Percentiles rank a stretch among this genome's conserved stretches.
Evolutionary conservation across 2,888 invertebrate species (phyloP).

Genomic region (Heteropelma amictum): DNA sequence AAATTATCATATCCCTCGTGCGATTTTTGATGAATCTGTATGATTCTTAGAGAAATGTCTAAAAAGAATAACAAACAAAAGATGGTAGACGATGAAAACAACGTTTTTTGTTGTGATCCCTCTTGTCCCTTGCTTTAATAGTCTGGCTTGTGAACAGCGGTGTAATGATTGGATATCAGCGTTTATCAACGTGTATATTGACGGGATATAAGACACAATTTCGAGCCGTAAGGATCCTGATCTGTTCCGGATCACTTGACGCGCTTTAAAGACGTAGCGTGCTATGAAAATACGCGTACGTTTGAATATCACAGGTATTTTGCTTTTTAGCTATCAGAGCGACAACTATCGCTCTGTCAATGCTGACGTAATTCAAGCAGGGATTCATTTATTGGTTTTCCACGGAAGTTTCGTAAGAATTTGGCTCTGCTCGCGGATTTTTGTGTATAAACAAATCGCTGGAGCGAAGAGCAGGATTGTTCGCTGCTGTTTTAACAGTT

Average conservation of each 20-base stretch:
- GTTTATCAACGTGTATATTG: conserved; percentile 19
- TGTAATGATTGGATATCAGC: conserved; percentile 17
- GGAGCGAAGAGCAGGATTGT: too few relatives aligned
- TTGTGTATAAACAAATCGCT: too few relatives aligned
- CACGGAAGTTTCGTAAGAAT: too few relatives aligned
- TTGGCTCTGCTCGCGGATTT: too few relatives aligned
- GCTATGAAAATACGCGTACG: neutral
- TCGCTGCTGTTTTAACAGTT: too few relatives aligned
- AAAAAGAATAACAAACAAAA: neutral
- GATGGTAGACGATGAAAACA: neutral
- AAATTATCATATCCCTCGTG: conserved; percentile 45
- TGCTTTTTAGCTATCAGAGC: neutral
- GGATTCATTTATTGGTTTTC: neutral
- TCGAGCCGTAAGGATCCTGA: neutral
- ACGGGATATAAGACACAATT: conserved; percentile 1
- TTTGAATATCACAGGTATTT: neutral
- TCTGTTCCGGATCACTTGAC: conserved; percentile 51
- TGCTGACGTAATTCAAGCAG: conserved; percentile 21
- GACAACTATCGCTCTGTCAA: conserved; percentile 36
- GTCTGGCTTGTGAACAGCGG: neutral
- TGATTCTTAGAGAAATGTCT: neutral
- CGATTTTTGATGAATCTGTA: conserved; percentile 1
- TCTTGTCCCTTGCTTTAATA: neutral
- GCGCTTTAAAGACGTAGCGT: neutral
- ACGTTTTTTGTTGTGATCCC: neutral